phyloP scores from a whole-genome alignment of 1,140 invertebrate species.

The Drosophila pseudoananassae region DNA sequence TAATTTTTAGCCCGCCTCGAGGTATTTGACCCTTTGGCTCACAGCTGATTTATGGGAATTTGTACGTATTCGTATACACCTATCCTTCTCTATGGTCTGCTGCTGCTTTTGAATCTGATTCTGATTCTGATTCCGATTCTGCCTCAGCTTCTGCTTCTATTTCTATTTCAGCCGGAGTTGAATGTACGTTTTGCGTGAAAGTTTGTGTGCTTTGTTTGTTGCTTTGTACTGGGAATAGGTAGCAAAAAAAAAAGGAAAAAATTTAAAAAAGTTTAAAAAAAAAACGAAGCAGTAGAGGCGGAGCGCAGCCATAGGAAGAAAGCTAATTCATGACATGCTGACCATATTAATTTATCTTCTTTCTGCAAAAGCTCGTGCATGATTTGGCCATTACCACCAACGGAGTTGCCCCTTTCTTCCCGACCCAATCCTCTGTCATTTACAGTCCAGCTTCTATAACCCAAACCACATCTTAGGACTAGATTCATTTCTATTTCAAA shows the following conservation, averaged over 20 bases:
- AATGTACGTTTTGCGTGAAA: conserved; percentile 82
- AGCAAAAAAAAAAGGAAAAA: neutral
- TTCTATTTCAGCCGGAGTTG: conserved; percentile 54
- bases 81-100: conserved; percentile 49
- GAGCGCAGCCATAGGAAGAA: conserved; percentile 71
- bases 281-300: conserved; percentile 10
- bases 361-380: conserved; percentile 82
- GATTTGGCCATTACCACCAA: conserved; percentile 79
- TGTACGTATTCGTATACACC: conserved; percentile 70
- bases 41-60: conserved; percentile 83
- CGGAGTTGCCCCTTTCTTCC: conserved; percentile 32
- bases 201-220: conserved; percentile 78
- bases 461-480: neutral
- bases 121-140: conserved; percentile 32
- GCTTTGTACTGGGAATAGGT: conserved; percentile 45
- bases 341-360: conserved; percentile 84
- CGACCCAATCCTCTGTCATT: conserved; percentile 1
- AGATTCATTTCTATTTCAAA: neutral
- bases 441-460: conserved; percentile 29
- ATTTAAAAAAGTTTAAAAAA: neutral
- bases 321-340: conserved; percentile 83
- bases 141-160: conserved; percentile 21
- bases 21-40: conserved; percentile 83
- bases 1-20: conserved; percentile 76
- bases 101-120: conserved; percentile 43